A percentile compares a stretch with the other conserved stretches of the same genome.
Evolutionary conservation across 2,113 vertebrate species (phyloP).

Genomic region (Ciconia boyciana): DNA sequence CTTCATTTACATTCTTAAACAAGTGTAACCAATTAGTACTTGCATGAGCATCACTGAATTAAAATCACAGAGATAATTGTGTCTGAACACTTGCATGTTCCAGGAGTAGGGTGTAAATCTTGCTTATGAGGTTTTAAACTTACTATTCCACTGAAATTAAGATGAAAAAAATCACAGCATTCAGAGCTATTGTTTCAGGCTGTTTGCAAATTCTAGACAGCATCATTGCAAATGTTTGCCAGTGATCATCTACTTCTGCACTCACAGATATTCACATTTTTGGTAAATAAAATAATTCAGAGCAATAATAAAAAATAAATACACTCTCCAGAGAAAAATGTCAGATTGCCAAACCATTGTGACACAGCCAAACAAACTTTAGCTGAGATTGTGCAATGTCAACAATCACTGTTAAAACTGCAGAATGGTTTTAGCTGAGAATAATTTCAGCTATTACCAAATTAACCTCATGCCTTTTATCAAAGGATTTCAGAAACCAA

Average conservation of each 20-base stretch:
- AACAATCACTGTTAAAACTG: neutral
- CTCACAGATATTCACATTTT: neutral
- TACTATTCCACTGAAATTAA: neutral
- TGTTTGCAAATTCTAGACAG: neutral
- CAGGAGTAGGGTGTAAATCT: neutral
- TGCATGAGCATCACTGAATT: neutral
- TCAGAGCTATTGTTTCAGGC: neutral
- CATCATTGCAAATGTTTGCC: neutral
- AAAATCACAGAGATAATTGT: neutral
- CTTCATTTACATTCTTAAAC: neutral
- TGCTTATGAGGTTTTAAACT: neutral
- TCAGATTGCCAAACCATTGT: neutral
- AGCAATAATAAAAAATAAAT: neutral
- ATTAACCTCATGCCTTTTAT: neutral
- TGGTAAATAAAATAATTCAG: neutral
- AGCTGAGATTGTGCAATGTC: neutral
- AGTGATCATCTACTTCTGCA: neutral
- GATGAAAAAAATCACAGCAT: neutral
- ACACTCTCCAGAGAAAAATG: neutral
- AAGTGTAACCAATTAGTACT: neutral
- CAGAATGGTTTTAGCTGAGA: neutral
- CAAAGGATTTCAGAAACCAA: neutral
- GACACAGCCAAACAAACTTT: constrained; percentile 4
- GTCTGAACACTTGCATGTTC: neutral
- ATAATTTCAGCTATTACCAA: neutral